phyloP scores from a whole-genome alignment of 2,113 vertebrate genomes.

The Thamnaconus septentrionalis region DNA sequence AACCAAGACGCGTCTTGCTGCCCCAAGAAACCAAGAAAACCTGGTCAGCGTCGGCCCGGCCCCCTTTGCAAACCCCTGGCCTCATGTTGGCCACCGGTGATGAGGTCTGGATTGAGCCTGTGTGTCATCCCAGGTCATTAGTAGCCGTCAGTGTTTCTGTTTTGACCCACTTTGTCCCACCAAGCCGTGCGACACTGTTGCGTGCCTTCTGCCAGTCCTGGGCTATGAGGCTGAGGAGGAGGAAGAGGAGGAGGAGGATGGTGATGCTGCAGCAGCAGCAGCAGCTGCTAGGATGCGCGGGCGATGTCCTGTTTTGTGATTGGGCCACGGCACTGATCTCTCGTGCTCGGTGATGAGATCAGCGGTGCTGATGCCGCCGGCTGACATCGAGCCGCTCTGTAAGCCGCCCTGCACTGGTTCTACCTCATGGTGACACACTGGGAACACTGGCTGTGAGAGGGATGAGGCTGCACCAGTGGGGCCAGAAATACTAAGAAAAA shows the following conservation, averaged over 20 bases:
- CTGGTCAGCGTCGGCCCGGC: too few species aligned
- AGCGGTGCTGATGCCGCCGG: slow-evolving; percentile 27
- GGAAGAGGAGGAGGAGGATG: too few species aligned
- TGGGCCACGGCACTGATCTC: slow-evolving; percentile 55
- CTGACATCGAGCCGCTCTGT: too few species aligned
- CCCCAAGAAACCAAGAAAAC: too few species aligned
- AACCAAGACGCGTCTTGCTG: too few species aligned
- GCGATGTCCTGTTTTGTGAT: slow-evolving; percentile 59
- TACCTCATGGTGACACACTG: background rate
- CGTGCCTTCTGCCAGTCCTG: slow-evolving; percentile 30
- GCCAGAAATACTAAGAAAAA: too few species aligned
- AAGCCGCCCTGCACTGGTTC: background rate
- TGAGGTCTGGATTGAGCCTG: background rate
- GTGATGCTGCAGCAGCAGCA: too few species aligned
- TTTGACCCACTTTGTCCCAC: slow-evolving; percentile 55
- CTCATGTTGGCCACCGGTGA: background rate
- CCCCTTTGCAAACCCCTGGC: background rate
- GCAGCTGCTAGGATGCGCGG: slow-evolving; percentile 36
- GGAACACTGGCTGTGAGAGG: slow-evolving; percentile 8
- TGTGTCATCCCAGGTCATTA: slow-evolving; percentile 17
- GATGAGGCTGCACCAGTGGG: background rate
- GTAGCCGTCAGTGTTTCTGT: slow-evolving; percentile 7
- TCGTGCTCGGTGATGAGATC: slow-evolving; percentile 53
- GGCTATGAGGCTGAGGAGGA: too few species aligned
- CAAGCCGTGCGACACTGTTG: slow-evolving; percentile 18